Percentiles rank a stretch among this genome's conserved stretches.
Evolutionary conservation across 1,140 invertebrate species (phyloP).

Genomic region (Telenomus remus): DNA sequence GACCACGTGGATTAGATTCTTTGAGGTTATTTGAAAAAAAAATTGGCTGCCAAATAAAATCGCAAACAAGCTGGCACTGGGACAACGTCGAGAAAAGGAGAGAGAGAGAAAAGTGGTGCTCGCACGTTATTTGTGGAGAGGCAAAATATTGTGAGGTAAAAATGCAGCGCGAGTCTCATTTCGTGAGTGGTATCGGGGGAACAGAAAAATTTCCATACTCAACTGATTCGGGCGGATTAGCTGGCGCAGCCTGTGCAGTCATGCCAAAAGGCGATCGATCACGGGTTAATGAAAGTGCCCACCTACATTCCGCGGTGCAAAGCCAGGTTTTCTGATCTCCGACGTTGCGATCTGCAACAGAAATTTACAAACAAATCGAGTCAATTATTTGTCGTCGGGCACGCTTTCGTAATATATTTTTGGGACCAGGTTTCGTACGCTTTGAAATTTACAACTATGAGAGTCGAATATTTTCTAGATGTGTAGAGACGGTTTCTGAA

Average conservation of each 20-base stretch:
- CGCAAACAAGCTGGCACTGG: too few species aligned
- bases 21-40: too few species aligned
- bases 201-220: slow-evolving; percentile 57
- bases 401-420: neutral
- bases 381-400: neutral
- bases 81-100: neutral
- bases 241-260: slow-evolving; percentile 50
- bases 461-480: too few species aligned
- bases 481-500: too few species aligned
- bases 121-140: slow-evolving; percentile 18
- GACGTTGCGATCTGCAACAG: slow-evolving; percentile 38
- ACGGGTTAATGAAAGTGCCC: slow-evolving; percentile 58
- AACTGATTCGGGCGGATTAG: slow-evolving; percentile 57
- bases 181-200: slow-evolving; percentile 51
- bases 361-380: slow-evolving; percentile 3
- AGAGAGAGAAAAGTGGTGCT: slow-evolving; percentile 1
- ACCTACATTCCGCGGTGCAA: slow-evolving; percentile 44
- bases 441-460: neutral
- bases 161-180: slow-evolving; percentile 37
- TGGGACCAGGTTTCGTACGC: neutral
- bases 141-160: slow-evolving; percentile 37
- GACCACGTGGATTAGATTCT: too few species aligned
- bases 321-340: slow-evolving; percentile 46
- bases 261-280: slow-evolving; percentile 55
- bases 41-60: too few species aligned